Evolutionary conservation across 2,888 invertebrate genomes (phyloP), one percentile per base, ranked within the genome.

Genomic region (Chydorus sphaericus): DNA sequence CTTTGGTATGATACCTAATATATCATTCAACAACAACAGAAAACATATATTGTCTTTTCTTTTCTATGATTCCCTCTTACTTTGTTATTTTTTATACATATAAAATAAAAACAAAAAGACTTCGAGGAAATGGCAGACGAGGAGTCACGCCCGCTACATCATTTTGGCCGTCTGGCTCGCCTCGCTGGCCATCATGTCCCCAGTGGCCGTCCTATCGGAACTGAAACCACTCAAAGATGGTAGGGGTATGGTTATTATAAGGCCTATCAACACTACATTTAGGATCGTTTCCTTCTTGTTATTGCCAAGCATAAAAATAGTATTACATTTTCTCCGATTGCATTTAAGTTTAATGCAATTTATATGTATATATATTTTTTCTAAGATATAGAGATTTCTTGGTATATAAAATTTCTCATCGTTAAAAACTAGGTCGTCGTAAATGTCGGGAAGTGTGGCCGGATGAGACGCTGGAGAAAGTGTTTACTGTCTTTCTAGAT

Each of bases 101-200:
- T n/a, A n/a, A n/a, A n/a, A n/a, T n/a, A n/a, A n/a, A n/a, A n/a
- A n/a, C n/a, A 85, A 85, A 0, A 68, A 85, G 48, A 74, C 81
- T 56, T 84, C 84, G 1, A 69, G 84, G 28, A 71, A 79, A 59
- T 85, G 85, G 84, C 84, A 85, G 69, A 85, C 84, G 1, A 70
- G 79, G 59, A 78, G 77, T 55, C 85, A 85, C 69, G 80, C 84
- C 38, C 82, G 83, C 69, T 78, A 78, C 66, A 78, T 82, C 64
- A 82, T 82, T 61, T 71, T 72, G 4, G 70, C 75, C 54, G 80
- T 82, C 56, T 83, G 82, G 82, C 65, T 77, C 11, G 74, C 77
- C 38, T 80, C 82, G 60, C 71, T 82, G 38, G 59, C 78, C 36
- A 75, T 79, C 62, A 83, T 82, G 78, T 69, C 75, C 20, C 83